Evolutionary conservation across 1,140 invertebrate species (phyloP).

Genomic region (Philotrypesis tridentata): DNA sequence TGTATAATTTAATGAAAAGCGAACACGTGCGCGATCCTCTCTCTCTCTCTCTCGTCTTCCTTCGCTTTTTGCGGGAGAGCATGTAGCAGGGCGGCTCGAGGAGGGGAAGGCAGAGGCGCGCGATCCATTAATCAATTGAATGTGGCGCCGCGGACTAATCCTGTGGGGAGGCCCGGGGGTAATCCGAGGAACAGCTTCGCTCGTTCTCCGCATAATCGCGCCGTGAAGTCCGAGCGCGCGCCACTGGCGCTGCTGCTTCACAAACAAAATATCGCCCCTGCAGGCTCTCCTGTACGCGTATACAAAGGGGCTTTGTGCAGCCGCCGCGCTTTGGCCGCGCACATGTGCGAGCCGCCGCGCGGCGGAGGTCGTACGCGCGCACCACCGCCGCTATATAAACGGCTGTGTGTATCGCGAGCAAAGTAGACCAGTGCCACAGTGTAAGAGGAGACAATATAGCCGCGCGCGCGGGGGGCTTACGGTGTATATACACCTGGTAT

Average conservation of each 20-base stretch:
- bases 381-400: too few species aligned
- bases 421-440: background rate
- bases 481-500: too few species aligned
- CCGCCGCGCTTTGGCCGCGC: too few species aligned
- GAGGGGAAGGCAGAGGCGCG: too few species aligned
- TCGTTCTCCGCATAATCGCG: slow-evolving; percentile 6
- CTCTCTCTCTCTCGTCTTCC: background rate
- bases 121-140: slow-evolving; percentile 19
- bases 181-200: background rate
- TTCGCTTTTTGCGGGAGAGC: background rate
- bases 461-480: too few species aligned
- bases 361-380: too few species aligned
- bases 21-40: slow-evolving; percentile 3
- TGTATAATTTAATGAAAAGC: slow-evolving; percentile 21
- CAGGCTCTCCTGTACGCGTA: too few species aligned
- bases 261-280: background rate
- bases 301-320: background rate
- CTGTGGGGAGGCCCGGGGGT: background rate
- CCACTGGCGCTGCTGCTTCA: background rate
- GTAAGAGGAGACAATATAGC: background rate
- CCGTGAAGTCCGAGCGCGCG: background rate
- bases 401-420: background rate
- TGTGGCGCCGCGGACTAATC: background rate
- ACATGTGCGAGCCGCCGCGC: too few species aligned
- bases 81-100: too few species aligned